A percentile compares a stretch with the other conserved stretches of the same genome.
phyloP scores from a whole-genome alignment of 53 echinoderm and acorn worm genomes.

The Zoroaster sp. region DNA sequence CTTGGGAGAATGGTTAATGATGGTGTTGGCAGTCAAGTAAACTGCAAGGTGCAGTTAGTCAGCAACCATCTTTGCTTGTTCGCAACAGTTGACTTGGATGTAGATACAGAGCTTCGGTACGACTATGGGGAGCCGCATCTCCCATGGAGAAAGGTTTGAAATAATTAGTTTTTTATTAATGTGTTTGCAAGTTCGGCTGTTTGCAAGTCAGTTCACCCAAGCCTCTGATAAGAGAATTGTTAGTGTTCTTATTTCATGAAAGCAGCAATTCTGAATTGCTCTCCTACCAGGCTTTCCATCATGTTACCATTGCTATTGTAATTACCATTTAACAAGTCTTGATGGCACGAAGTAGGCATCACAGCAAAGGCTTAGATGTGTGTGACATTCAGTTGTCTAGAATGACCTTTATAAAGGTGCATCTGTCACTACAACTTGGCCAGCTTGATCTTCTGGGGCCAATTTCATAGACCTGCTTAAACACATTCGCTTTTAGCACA shows the following conservation, averaged over 20 bases:
- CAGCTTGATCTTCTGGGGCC: not conserved
- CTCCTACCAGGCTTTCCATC: not conserved
- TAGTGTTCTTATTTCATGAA: not conserved
- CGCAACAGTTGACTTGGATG: not conserved
- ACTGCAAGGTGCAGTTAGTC: conserved; percentile 37
- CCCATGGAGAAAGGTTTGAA: conserved; percentile 45
- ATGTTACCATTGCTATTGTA: not conserved
- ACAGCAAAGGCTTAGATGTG: not conserved
- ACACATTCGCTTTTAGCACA: not conserved
- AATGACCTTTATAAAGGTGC: not conserved
- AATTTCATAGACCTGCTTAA: not conserved
- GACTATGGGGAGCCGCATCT: conserved; percentile 47
- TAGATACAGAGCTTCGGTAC: conserved; percentile 33
- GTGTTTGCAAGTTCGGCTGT: not conserved
- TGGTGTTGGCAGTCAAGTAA: not conserved
- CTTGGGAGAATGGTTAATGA: conserved; percentile 46
- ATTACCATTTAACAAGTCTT: not conserved
- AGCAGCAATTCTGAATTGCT: not conserved
- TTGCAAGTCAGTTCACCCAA: not conserved
- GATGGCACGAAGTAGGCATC: not conserved
- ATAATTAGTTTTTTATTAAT: not conserved
- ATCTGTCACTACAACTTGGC: not conserved
- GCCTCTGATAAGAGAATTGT: not conserved
- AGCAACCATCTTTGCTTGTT: conserved; percentile 34
- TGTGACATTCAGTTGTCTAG: not conserved